Conservation (phyloP, 2,888 invertebrate genomes). For the Aphidius colemani region DNA sequence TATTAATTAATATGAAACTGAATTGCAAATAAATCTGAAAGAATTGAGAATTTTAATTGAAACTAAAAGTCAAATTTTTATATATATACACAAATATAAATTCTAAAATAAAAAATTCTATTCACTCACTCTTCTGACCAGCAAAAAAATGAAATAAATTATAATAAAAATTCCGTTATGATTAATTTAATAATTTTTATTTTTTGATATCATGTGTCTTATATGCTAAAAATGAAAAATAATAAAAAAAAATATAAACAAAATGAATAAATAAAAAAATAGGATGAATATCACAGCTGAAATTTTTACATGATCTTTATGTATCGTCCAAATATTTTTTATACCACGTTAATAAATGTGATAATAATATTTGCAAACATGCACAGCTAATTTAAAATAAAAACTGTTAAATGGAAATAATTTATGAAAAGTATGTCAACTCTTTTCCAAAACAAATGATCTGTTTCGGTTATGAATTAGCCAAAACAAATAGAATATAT, state of each 20-base stretch:
- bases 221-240: slow-evolving; percentile 2
- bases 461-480: slow-evolving; percentile 26
- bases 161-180: too few relatives aligned
- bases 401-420: slow-evolving; percentile 12
- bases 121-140: too few relatives aligned
- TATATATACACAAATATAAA: too few relatives aligned
- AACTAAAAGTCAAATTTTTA: slow-evolving; percentile 33
- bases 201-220: too few relatives aligned
- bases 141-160: too few relatives aligned
- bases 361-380: slow-evolving; percentile 33
- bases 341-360: slow-evolving; percentile 28
- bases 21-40: too few relatives aligned
- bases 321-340: slow-evolving; percentile 29
- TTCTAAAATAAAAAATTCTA: too few relatives aligned
- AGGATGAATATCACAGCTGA: slow-evolving; percentile 1
- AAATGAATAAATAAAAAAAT: slow-evolving; percentile 17
- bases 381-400: slow-evolving; percentile 34
- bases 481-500: slow-evolving; percentile 14
- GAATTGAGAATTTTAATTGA: too few relatives aligned
- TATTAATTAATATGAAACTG: slow-evolving; percentile 1
- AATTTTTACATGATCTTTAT: too few relatives aligned
- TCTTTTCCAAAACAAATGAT: slow-evolving; percentile 23
- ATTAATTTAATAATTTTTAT: too few relatives aligned
- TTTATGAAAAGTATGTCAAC: slow-evolving; percentile 23
- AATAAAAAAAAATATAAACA: slow-evolving; percentile 3